phyloP scores from a whole-genome alignment of 1,140 invertebrate genomes.

The Steinernema khuongi region DNA sequence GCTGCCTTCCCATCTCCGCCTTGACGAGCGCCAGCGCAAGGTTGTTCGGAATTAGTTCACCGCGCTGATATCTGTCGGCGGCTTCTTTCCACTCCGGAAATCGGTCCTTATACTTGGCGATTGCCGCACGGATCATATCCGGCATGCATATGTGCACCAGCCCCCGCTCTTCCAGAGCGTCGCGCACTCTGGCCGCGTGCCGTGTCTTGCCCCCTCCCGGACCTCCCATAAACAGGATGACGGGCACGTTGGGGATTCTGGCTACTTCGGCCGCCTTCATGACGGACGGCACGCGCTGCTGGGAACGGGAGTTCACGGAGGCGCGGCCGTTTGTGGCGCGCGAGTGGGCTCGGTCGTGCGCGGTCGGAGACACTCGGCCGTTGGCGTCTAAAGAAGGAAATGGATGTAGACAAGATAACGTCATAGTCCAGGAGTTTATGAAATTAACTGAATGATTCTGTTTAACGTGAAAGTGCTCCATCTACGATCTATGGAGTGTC shows the following conservation, averaged over 20 bases:
- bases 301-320: not conserved
- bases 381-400: not conserved
- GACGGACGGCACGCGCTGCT: conserved; percentile 41
- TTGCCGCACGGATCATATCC: conserved; percentile 48
- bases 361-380: not conserved
- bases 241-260: conserved; percentile 53
- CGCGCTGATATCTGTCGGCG: conserved; percentile 47
- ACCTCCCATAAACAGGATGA: conserved; percentile 57
- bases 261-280: conserved; percentile 53
- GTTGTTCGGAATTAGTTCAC: conserved; percentile 57
- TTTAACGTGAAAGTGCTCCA: too few relatives aligned
- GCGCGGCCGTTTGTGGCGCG: not conserved
- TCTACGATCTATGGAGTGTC: too few relatives aligned
- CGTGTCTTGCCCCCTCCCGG: conserved; percentile 57
- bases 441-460: too few relatives aligned
- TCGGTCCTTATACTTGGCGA: conserved; percentile 54
- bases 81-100: conserved; percentile 56
- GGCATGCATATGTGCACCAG: conserved; percentile 58
- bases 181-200: conserved; percentile 48
- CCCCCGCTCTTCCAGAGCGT: conserved; percentile 44
- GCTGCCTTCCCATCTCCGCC: conserved; percentile 57
- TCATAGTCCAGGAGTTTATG: too few relatives aligned
- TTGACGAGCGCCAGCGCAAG: conserved; percentile 54
- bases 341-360: not conserved
- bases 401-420: too few relatives aligned